These are phyloP conservation scores for Danionella dracula DNA, from an alignment of 2,797 vertebrate genomes.

Conservation along the genomic window DNA sequence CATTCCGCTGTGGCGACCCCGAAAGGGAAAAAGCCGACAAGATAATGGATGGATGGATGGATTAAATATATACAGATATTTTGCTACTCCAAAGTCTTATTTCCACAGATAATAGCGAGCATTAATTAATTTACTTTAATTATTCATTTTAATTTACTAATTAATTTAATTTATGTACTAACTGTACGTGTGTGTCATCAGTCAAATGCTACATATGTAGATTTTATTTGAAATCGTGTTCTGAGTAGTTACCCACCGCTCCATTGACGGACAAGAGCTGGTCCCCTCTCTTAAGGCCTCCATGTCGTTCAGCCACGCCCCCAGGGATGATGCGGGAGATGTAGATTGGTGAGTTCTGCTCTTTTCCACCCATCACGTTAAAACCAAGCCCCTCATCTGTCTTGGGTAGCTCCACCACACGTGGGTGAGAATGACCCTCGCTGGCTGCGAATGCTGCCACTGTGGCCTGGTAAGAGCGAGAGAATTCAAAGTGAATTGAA, in stretches of 20 bases:
- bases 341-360: constrained; percentile 98
- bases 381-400: constrained; percentile 97
- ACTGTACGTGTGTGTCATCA: too few species aligned
- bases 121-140: too few species aligned
- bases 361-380: constrained; percentile 98
- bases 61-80: too few species aligned
- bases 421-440: constrained; percentile 94
- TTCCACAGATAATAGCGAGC: too few species aligned
- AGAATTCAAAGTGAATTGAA: not conserved
- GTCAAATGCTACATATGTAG: too few species aligned
- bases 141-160: too few species aligned
- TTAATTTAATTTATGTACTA: too few species aligned
- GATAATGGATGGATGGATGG: too few species aligned
- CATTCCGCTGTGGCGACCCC: too few species aligned
- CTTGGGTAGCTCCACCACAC: constrained; percentile 95
- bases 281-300: constrained; percentile 93
- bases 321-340: constrained; percentile 98
- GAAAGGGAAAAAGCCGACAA: too few species aligned
- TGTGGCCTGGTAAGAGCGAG: constrained; percentile 75
- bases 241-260: constrained; percentile 82
- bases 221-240: too few species aligned
- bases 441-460: constrained; percentile 97
- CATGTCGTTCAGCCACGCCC: constrained; percentile 93
- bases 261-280: constrained; percentile 97
- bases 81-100: too few species aligned